Evolutionary conservation across 2,113 vertebrate genomes (phyloP).

Genomic region (Gallinago undulata): DNA sequence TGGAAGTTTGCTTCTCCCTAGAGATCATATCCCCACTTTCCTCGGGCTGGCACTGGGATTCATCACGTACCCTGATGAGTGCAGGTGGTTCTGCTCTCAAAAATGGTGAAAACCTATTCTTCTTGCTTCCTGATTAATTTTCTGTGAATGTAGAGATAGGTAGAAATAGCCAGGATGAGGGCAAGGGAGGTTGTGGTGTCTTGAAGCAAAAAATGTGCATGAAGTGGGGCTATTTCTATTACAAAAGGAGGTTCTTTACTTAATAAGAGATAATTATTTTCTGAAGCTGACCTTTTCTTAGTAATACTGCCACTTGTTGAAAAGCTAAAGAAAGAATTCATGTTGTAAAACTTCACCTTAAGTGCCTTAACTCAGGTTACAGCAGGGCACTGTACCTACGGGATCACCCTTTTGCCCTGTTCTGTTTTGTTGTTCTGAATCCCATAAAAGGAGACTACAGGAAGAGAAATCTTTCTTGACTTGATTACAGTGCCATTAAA

Average conservation of each 20-base stretch:
- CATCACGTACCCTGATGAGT: neutral
- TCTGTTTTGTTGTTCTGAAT: neutral
- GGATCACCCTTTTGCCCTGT: neutral
- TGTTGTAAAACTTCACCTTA: neutral
- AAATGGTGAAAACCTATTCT: neutral
- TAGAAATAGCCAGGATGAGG: neutral
- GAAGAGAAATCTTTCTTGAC: neutral
- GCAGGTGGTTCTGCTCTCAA: neutral
- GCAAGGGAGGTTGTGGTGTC: neutral
- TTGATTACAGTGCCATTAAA: neutral
- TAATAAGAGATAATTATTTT: neutral
- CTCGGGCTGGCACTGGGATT: neutral
- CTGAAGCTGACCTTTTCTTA: neutral
- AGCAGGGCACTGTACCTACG: neutral
- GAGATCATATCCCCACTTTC: neutral
- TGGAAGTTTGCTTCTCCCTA: neutral
- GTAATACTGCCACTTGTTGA: neutral
- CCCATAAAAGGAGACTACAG: conserved; percentile 44
- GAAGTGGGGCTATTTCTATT: neutral
- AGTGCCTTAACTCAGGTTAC: neutral
- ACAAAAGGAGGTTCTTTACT: neutral
- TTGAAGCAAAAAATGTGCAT: neutral
- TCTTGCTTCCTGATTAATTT: neutral
- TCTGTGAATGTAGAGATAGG: neutral
- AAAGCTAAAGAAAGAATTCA: neutral